phyloP scores from a whole-genome alignment of 2,888 invertebrate species.

The Neuroscelio doddi region DNA sequence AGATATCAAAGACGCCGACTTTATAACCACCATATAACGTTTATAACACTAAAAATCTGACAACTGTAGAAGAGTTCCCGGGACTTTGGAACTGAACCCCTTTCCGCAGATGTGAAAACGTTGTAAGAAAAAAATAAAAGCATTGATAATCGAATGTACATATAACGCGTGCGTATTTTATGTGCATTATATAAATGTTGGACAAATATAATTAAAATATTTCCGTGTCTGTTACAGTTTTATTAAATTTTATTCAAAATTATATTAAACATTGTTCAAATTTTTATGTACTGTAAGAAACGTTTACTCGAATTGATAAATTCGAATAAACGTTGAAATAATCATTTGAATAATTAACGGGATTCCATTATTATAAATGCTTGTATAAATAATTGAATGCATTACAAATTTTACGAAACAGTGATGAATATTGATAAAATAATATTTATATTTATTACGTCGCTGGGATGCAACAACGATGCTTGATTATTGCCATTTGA shows the following conservation, averaged over 20 bases:
- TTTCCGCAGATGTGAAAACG: slow-evolving; percentile 26
- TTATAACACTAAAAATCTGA: slow-evolving; percentile 65
- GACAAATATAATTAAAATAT: slow-evolving; percentile 1
- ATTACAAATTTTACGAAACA: too few relatives aligned
- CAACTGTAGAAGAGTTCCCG: slow-evolving; percentile 63
- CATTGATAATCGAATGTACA: background rate
- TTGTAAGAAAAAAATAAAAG: slow-evolving; percentile 1
- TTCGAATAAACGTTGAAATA: too few relatives aligned
- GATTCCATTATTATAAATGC: too few relatives aligned
- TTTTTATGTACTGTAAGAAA: too few relatives aligned
- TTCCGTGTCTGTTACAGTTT: too few relatives aligned
- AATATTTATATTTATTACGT: too few relatives aligned
- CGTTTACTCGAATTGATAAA: too few relatives aligned
- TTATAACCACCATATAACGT: slow-evolving; percentile 64
- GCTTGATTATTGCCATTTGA: slow-evolving; percentile 30
- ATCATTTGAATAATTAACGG: too few relatives aligned
- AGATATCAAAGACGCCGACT: slow-evolving; percentile 65
- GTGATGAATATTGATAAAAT: too few relatives aligned
- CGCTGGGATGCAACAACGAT: slow-evolving; percentile 21
- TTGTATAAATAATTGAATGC: too few relatives aligned
- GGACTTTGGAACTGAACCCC: slow-evolving; percentile 37
- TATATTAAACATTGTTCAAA: too few relatives aligned
- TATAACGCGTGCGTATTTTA: background rate
- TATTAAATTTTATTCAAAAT: too few relatives aligned
- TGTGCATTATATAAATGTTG: background rate